Evolutionary conservation across 2,888 invertebrate species (phyloP).

Genomic region (Operophtera brumata): DNA sequence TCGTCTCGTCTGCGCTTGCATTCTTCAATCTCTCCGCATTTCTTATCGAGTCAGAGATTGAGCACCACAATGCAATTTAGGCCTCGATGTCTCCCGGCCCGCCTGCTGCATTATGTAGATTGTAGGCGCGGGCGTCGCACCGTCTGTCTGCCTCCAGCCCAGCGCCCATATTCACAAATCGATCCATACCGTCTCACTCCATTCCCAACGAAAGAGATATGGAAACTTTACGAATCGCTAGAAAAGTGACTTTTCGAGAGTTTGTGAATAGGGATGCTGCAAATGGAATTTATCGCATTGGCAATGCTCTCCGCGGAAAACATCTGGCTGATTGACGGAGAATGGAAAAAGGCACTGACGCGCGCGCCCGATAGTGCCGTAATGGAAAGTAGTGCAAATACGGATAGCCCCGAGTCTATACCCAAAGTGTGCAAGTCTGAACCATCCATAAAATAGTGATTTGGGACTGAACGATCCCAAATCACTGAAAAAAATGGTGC

Average conservation of each 20-base stretch:
- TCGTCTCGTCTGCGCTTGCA: slow-evolving; percentile 19
- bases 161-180: slow-evolving; percentile 19
- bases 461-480: not conserved
- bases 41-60: slow-evolving; percentile 47
- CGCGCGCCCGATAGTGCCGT: slow-evolving; percentile 4
- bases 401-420: not conserved
- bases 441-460: not conserved
- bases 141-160: slow-evolving; percentile 43
- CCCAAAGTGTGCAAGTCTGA: too few species aligned
- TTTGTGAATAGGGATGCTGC: slow-evolving; percentile 29
- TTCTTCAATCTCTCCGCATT: slow-evolving; percentile 32
- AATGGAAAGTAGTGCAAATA: slow-evolving; percentile 11
- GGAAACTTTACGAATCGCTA: not conserved
- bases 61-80: slow-evolving; percentile 61
- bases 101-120: slow-evolving; percentile 72
- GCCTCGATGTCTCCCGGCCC: slow-evolving; percentile 43
- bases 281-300: slow-evolving; percentile 78
- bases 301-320: slow-evolving; percentile 71
- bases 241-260: not conserved
- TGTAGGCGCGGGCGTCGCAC: slow-evolving; percentile 55
- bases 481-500: too few species aligned
- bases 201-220: not conserved
- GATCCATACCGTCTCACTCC: not conserved
- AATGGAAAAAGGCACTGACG: slow-evolving; percentile 24
- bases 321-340: slow-evolving; percentile 62